Percentiles rank a stretch among this genome's conserved stretches.
These are phyloP conservation scores for Muscicapa adusta DNA, from an alignment of 2,113 vertebrate species.

Conservation along the genomic window DNA sequence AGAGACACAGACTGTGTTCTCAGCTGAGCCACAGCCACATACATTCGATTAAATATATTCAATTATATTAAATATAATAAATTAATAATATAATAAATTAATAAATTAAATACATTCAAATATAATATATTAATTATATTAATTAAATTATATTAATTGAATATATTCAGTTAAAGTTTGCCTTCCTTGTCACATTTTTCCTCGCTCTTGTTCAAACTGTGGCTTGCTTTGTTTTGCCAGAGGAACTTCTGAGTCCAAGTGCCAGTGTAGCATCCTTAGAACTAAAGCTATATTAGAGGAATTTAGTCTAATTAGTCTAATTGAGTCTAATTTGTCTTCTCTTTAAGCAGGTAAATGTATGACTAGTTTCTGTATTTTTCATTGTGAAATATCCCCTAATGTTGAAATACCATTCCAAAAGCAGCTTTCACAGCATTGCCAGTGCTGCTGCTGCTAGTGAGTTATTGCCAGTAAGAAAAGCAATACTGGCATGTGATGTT, in stretches of 20 bases:
- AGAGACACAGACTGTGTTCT: background rate
- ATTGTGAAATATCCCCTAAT: background rate
- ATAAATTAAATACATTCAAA: no score
- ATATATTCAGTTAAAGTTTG: background rate
- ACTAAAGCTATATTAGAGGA: background rate
- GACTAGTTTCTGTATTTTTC: background rate
- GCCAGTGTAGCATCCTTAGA: background rate
- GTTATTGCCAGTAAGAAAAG: slow-evolving; percentile 15
- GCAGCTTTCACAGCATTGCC: background rate
- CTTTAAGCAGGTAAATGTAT: background rate
- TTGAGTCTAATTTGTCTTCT: background rate
- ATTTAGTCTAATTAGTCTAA: background rate
- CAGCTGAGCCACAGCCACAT: background rate
- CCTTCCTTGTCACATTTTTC: background rate
- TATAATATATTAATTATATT: no score
- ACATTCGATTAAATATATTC: no score
- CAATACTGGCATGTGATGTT: slow-evolving; percentile 22
- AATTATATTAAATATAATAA: no score
- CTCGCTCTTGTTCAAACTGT: background rate
- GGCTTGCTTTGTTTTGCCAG: background rate
- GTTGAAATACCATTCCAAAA: background rate
- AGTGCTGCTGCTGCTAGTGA: background rate
- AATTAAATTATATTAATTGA: no score
- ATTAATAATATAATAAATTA: no score
- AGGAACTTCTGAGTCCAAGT: background rate